Base-by-base conservation (phyloP, 1,140 invertebrate species). In the Anastrepha obliqua region DNA sequence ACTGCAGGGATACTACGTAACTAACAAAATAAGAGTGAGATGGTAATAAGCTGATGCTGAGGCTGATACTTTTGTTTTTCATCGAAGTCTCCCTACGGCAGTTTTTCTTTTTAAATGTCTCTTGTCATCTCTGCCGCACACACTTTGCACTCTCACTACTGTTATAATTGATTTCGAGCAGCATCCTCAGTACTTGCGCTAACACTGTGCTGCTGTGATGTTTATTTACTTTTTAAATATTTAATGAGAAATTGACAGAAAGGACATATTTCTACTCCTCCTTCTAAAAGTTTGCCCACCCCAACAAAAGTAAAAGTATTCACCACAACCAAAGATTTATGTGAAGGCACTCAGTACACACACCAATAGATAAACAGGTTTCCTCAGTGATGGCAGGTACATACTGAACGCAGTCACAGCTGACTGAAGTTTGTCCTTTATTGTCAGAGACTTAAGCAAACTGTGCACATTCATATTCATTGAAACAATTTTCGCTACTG, bases 191-290 rank as follows among this genome's bases (percentile, higher is more conserved):
- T 74, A 39, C 44, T 42, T 0, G 15, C 42, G 67, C 13, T 17
- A 13, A 5, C 42, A 13, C 29, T 47, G 39, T 47, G 39, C 44
- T 17, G 20, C 15, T 42, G 9, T 58, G 58, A n/a, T 85, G 51
- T 85, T 85, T 85, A 85, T 85, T 85, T 85, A n/a, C 81, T 85
- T 85, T 85, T 85, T 85, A 85, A 85, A 85, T 85, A 85, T 85
- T 85, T 85, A 85, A 85, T 85, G 81, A 85, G 81, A 85, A 60
- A 58, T 59, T 85, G 81, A 55, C 81, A 85, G 42, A 44, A 74
- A 44, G 67, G 39, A 44, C 67, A 44, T 74, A 74, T 74, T 74
- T 67, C 11, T 11, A 67, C 20, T 67, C 15, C 11, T 44, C 8
- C 67, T 74, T 9, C 67, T 44, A 47, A 74, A 74, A 74, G 13